Evolutionary conservation across 2,888 invertebrate genomes (phyloP).

Genomic region (Callinectes sapidus): DNA sequence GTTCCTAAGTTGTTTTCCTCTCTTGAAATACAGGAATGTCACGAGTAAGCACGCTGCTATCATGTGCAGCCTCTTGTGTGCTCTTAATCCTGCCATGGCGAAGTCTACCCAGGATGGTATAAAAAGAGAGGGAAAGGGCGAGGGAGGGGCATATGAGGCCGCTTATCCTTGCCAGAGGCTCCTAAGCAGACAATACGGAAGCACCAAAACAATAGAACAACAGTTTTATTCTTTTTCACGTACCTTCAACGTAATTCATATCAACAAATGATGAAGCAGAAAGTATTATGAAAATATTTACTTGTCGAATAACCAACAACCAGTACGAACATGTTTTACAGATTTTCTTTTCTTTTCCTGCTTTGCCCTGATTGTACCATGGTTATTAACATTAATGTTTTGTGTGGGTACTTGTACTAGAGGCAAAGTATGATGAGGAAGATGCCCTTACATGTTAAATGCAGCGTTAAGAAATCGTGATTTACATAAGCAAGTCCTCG

Average conservation of each 20-base stretch:
- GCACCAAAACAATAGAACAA: background rate
- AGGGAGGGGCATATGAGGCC: background rate
- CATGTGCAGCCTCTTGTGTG: slow-evolving; percentile 43
- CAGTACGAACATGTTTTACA: background rate
- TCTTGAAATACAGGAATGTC: slow-evolving; percentile 65
- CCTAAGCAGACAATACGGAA: background rate
- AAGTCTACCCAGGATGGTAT: background rate
- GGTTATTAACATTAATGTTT: too few relatives aligned
- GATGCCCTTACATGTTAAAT: background rate
- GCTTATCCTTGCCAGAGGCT: background rate
- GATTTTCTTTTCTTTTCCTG: too few relatives aligned
- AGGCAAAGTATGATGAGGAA: background rate
- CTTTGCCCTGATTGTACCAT: background rate
- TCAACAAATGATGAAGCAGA: background rate
- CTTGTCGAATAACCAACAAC: background rate
- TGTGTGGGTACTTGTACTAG: background rate
- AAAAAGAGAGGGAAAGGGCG: background rate
- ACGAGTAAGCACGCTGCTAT: slow-evolving; percentile 39
- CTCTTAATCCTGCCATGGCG: slow-evolving; percentile 41
- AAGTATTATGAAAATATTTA: background rate
- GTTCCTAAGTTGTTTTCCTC: slow-evolving; percentile 71
- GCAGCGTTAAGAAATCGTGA: background rate
- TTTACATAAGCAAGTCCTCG: background rate
- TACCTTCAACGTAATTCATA: background rate
- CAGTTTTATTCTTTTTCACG: background rate